phyloP scores from a whole-genome alignment of 2,797 vertebrate species.

The Eidolon dupreanum region DNA sequence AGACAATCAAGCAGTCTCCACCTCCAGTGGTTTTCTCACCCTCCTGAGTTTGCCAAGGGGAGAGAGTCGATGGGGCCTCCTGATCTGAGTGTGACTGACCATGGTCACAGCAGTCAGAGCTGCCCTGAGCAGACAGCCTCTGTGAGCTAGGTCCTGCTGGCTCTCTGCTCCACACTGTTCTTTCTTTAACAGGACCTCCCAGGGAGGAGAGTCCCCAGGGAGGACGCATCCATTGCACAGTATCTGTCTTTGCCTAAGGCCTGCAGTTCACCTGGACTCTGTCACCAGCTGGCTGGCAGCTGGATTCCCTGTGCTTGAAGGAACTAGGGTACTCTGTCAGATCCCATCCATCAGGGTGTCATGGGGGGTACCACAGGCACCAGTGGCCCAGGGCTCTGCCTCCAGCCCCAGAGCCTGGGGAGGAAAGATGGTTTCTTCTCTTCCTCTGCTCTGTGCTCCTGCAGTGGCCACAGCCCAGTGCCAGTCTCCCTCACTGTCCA shows the following conservation, averaged over 20 bases:
- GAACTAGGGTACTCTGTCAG: conserved; percentile 20
- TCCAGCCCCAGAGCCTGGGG: conserved; percentile 14
- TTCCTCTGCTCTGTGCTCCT: neutral
- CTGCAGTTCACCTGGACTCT: neutral
- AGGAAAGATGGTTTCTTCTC: neutral
- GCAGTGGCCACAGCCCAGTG: rapidly evolving
- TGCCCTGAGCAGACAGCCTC: neutral
- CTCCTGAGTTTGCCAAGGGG: neutral
- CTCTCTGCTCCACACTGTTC: neutral
- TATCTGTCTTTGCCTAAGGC: conserved; percentile 55
- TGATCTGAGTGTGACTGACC: neutral
- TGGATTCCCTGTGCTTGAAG: neutral
- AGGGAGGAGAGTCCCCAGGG: conserved; percentile 1
- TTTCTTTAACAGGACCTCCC: conserved; percentile 30
- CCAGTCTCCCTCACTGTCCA: neutral
- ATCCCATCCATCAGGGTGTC: conserved; percentile 43
- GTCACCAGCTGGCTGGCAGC: neutral
- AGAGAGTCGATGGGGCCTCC: too few species aligned
- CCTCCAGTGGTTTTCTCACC: neutral
- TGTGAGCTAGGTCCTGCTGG: neutral
- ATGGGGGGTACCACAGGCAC: neutral
- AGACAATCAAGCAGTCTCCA: neutral
- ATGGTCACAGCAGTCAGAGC: neutral
- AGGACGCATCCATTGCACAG: conserved; percentile 37
- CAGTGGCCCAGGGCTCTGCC: conserved; percentile 45